phyloP scores from a whole-genome alignment of 1,140 invertebrate genomes.

The Hycleus cichorii region DNA sequence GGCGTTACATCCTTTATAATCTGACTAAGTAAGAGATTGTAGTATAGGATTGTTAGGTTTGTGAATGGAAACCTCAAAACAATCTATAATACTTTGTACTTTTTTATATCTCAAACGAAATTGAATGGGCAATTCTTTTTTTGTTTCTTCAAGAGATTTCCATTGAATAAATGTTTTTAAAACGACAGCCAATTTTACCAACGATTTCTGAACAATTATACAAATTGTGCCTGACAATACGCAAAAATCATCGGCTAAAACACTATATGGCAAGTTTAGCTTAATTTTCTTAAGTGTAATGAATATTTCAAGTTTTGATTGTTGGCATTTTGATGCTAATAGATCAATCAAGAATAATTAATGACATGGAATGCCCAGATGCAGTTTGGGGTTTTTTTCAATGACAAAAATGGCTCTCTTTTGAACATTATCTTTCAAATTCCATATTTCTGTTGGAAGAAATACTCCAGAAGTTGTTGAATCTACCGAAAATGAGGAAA shows the following conservation, averaged over 20 bases:
- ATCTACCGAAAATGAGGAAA: too few relatives aligned
- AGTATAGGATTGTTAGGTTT: constrained; percentile 20
- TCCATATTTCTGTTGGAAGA: background rate
- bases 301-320: background rate
- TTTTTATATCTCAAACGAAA: background rate
- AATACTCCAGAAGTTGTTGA: background rate
- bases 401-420: background rate
- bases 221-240: background rate
- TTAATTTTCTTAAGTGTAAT: background rate
- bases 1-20: constrained; percentile 35
- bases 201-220: background rate
- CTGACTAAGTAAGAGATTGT: constrained; percentile 30
- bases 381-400: background rate
- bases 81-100: background rate
- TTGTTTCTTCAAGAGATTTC: background rate
- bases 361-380: background rate
- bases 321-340: background rate
- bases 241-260: background rate
- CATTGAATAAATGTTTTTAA: constrained; percentile 6
- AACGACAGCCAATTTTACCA: background rate
- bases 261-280: background rate
- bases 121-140: background rate
- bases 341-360: background rate
- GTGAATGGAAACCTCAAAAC: constrained; percentile 16
- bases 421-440: background rate